Conservation (phyloP, 2,888 invertebrate species). For the Dascillus cervinus region DNA sequence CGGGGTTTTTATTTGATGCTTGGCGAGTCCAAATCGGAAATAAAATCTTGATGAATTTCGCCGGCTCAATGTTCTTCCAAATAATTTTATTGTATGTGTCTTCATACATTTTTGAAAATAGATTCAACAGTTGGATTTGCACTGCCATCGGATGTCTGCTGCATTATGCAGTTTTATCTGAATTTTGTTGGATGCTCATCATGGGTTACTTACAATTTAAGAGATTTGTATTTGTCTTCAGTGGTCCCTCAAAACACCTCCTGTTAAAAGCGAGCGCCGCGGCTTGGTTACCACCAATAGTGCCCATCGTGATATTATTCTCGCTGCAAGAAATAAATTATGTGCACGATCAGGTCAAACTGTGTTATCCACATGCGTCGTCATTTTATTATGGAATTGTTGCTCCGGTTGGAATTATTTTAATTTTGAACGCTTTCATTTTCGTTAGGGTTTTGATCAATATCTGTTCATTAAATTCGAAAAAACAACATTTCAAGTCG, state of each 20-base stretch:
- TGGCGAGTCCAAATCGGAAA: slow-evolving; percentile 58
- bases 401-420: slow-evolving; percentile 44
- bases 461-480: slow-evolving; percentile 43
- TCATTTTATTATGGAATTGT: slow-evolving; percentile 46
- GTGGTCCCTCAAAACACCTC: slow-evolving; percentile 49
- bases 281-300: slow-evolving; percentile 51
- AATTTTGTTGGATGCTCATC: slow-evolving; percentile 62
- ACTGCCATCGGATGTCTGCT: slow-evolving; percentile 48
- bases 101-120: slow-evolving; percentile 35
- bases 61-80: slow-evolving; percentile 53
- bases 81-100: slow-evolving; percentile 42
- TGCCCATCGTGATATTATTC: slow-evolving; percentile 38
- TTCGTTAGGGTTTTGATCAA: slow-evolving; percentile 47
- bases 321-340: slow-evolving; percentile 22
- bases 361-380: slow-evolving; percentile 46
- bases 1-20: slow-evolving; percentile 39
- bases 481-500: slow-evolving; percentile 41
- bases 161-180: slow-evolving; percentile 54
- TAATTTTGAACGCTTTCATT: slow-evolving; percentile 47
- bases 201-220: slow-evolving; percentile 56
- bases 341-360: slow-evolving; percentile 39
- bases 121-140: slow-evolving; percentile 41
- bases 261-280: slow-evolving; percentile 50
- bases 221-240: slow-evolving; percentile 53
- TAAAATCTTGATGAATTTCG: slow-evolving; percentile 57